Conservation (phyloP, 2,113 vertebrate genomes). For the Crotalus horridus region DNA sequence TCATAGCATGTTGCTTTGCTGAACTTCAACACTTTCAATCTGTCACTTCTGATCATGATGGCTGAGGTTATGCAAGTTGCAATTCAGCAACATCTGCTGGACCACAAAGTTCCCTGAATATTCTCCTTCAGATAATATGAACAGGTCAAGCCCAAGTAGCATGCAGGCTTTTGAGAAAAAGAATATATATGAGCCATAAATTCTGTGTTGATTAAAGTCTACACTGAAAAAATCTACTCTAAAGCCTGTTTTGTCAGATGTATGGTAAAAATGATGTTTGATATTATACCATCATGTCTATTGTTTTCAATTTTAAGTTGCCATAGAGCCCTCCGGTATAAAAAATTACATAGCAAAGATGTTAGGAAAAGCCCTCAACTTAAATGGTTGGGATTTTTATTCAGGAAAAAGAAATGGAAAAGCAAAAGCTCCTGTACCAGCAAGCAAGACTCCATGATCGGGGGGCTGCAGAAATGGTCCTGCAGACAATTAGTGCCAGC, state of each 20-base stretch:
- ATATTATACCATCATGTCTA: slow-evolving; percentile 55
- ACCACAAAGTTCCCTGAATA: not conserved
- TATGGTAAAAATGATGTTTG: slow-evolving; percentile 44
- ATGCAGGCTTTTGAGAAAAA: slow-evolving; percentile 57
- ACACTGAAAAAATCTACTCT: not conserved
- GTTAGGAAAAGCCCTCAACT: slow-evolving; percentile 43
- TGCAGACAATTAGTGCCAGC: slow-evolving; percentile 94
- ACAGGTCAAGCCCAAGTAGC: not conserved
- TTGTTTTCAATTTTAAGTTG: slow-evolving; percentile 72
- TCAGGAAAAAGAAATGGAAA: slow-evolving; percentile 99
- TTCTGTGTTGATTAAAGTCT: slow-evolving; percentile 28
- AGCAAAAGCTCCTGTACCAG: slow-evolving; percentile 95
- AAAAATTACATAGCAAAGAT: slow-evolving; percentile 36
- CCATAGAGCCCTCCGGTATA: slow-evolving; percentile 75
- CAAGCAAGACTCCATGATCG: slow-evolving; percentile 93
- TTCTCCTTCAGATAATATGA: not conserved
- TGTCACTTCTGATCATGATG: not conserved
- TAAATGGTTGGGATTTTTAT: slow-evolving; percentile 72
- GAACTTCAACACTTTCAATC: not conserved
- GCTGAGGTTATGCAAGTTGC: not conserved
- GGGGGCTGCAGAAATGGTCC: slow-evolving; percentile 93
- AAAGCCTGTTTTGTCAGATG: not conserved
- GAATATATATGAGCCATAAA: slow-evolving; percentile 44
- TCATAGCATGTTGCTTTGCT: slow-evolving; percentile 45
- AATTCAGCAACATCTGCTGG: not conserved